Conservation (phyloP, 2,888 invertebrate genomes). For the Stramonita haemastoma region DNA sequence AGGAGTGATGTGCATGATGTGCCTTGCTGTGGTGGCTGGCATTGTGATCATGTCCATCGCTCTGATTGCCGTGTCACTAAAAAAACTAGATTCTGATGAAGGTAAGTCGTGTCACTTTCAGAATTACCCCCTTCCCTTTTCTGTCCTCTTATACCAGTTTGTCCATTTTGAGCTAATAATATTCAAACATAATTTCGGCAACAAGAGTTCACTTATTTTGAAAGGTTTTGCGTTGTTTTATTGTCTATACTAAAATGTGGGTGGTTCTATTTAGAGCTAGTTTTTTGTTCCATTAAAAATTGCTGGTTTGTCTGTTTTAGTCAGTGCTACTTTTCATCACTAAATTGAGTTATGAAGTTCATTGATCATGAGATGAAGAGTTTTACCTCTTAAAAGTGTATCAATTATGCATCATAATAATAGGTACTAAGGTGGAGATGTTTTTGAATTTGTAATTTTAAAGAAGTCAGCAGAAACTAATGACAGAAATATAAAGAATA, state of each 20-base stretch:
- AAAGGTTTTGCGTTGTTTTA: not conserved
- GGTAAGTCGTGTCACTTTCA: slow-evolving; percentile 54
- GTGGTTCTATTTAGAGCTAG: not conserved
- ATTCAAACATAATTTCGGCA: not conserved
- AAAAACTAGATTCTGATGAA: slow-evolving; percentile 71
- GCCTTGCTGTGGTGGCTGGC: slow-evolving; percentile 50
- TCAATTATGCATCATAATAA: no score
- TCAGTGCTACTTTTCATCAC: no score
- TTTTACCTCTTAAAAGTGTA: no score
- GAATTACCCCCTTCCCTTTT: not conserved
- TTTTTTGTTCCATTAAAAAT: not conserved
- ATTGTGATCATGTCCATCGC: slow-evolving; percentile 57
- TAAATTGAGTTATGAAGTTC: no score
- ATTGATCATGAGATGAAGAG: no score
- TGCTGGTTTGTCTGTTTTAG: no score
- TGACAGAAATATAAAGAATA: not conserved
- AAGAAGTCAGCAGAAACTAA: not conserved
- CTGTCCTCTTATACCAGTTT: no score
- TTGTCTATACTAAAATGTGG: not conserved
- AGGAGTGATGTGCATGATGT: slow-evolving; percentile 39
- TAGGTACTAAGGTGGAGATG: no score
- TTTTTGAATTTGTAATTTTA: not conserved
- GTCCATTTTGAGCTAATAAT: not conserved
- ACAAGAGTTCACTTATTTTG: not conserved
- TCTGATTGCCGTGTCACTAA: slow-evolving; percentile 66